These are phyloP conservation scores for Chromobotia macracanthus DNA, from an alignment of 2,797 vertebrate species.

Conservation along the genomic window DNA sequence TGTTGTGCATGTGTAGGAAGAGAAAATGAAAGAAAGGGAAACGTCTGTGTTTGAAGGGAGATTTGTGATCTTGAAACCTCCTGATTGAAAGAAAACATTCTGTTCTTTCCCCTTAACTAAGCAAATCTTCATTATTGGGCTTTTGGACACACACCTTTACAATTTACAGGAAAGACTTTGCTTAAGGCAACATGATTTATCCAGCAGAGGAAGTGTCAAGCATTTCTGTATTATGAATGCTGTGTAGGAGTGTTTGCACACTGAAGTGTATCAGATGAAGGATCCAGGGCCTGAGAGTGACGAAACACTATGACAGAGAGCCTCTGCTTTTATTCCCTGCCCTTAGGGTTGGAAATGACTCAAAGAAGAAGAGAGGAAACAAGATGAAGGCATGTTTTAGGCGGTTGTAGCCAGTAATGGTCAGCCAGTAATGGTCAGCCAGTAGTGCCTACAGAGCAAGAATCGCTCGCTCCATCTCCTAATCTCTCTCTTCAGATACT, in stretches of 20 bases:
- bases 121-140: constrained; percentile 23
- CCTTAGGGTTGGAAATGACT: constrained; percentile 52
- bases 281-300: constrained; percentile 24
- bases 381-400: constrained; percentile 24
- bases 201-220: constrained; percentile 17
- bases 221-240: constrained; percentile 37
- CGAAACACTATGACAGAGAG: constrained; percentile 13
- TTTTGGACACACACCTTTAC: constrained; percentile 19
- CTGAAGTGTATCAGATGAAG: constrained; percentile 49
- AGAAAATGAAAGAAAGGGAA: not conserved
- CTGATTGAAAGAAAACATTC: not conserved
- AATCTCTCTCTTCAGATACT: not conserved
- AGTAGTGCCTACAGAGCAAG: not conserved
- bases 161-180: constrained; percentile 27
- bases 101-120: not conserved
- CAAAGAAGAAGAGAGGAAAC: constrained; percentile 53
- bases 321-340: constrained; percentile 15
- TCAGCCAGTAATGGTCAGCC: not conserved
- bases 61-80: constrained; percentile 8
- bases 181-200: constrained; percentile 27
- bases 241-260: not conserved
- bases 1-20: not conserved
- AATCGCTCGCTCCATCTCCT: not conserved
- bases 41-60: not conserved
- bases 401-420: constrained; percentile 18